These are phyloP conservation scores for Deroplatys truncata DNA, from an alignment of 2,888 invertebrate species.

Conservation along the genomic window DNA sequence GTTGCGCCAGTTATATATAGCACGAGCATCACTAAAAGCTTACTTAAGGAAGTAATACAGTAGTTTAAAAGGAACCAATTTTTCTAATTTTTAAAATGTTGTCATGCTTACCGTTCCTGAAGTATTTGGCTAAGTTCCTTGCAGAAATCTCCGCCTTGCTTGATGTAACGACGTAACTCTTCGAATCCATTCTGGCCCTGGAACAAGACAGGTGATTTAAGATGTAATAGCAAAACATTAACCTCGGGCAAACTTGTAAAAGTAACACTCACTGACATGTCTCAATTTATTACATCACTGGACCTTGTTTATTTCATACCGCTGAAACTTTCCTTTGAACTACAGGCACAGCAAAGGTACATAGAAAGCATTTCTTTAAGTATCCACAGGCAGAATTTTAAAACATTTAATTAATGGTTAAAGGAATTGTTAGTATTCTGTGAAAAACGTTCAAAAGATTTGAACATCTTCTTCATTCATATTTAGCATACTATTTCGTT, in stretches of 20 bases:
- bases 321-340: neutral
- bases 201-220: conserved; percentile 40
- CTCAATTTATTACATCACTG: neutral
- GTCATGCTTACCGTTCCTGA: conserved; percentile 64
- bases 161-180: conserved; percentile 85
- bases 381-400: too few species aligned
- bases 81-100: too few species aligned
- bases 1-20: too few species aligned
- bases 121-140: conserved; percentile 85
- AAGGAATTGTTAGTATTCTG: too few species aligned
- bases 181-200: conserved; percentile 93
- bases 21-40: too few species aligned
- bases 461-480: too few species aligned
- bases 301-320: neutral
- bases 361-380: too few species aligned
- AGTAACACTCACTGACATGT: neutral
- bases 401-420: too few species aligned
- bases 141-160: conserved; percentile 92
- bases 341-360: neutral
- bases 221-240: neutral
- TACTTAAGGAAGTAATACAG: too few species aligned
- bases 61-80: too few species aligned
- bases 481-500: too few species aligned
- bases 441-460: too few species aligned
- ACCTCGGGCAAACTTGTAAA: neutral